Base-by-base conservation (phyloP, 2,113 vertebrate genomes). In the Pterocles gutturalis region DNA sequence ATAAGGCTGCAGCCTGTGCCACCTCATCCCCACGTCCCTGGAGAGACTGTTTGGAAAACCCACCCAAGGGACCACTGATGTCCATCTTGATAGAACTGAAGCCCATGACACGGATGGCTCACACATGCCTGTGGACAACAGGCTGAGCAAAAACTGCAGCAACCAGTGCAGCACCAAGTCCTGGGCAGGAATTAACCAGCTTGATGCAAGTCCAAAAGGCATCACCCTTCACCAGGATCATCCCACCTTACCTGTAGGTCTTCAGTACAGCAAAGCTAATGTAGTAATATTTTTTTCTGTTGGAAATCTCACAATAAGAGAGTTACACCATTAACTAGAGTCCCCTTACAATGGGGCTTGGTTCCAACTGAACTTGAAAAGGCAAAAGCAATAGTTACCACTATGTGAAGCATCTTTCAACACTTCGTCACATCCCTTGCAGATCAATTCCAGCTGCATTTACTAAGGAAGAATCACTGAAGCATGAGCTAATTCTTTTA, bases 341-440 rank as follows among this genome's bases (percentile, higher is more conserved):
- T 41, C 4, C 43, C 25, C 18, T 43, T 16, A 0, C 0, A 13
- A 7, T 0, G 0, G 17, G 62, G 12, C 36, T 62, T 57, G 33
- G 38, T 46, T 60, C 41, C 22, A 51, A 5, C 22, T 34, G 43
- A 34, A 17, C 22, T 15, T 28, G 31, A 58, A 70, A 69, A 90
- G 31, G 46, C 28, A 51, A 70, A 92, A 31, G 31, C 46, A 54
- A 20, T 5, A 81, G 54, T 2, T 54, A 20, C 29, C 11, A 19
- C 64, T 43, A 25, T 6, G n/a, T n/a, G 66, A 61, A 60, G 21
- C 11, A 6, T 29, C 67, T 83, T 29, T 70, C 80, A 85, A 28
- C 29, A 48, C 87, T 51, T 69, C 41, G 49, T 60, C 28, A 60
- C 21, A n/a, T 49, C 71, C 79, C 45, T 83, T 7, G 0, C 57